Evolutionary conservation across 1,140 invertebrate genomes (phyloP), one percentile per base, ranked within the genome.

Genomic region (Zaprionus ghesquierei): DNA sequence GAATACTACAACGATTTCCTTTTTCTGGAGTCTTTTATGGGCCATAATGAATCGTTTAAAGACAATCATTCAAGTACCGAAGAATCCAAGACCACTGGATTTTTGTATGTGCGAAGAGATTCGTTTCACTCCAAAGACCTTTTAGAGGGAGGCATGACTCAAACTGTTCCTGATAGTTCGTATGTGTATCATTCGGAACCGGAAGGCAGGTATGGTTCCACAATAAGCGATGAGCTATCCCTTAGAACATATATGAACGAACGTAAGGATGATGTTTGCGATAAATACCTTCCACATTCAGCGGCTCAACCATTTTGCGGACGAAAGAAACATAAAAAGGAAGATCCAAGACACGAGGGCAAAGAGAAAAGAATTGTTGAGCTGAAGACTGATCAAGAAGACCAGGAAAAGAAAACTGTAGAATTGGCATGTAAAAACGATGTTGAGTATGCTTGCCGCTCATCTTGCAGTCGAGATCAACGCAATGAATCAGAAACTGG

Each of bases 1-100:
- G 44, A 46, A n/a, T 89, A 65, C 64, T 87, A 77, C 55, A 66
- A 69, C 38, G 82, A 87, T 31, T 77, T 87, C 15, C 49, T 75
- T 5, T 89, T 89, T 23, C 13, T 89, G 27, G 62, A 66, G 27
- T 84, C 82, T 0, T 51, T 58, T 56, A 33, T 86, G 2, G 2
- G 1, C 18, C 29, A 41, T 0, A 41, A 51, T 0, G 10, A 46
- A 22, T 46, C 10, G 2, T 44, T 44, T 9, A 12, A 3, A 0
- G 6, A 8, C 9, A 8, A 29, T 29, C 9, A 29, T 29, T 29
- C 27, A 29, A 29, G 6, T 8, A 5, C 6, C 6, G 27, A 9
- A 6, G 27, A 29, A 29, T 29, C 27, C 1, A 5, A 29, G 9
- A 5, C 27, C 6, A 5, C 27, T 8, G 9, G 6, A 5, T 0